Evolutionary conservation across 2,797 vertebrate species (phyloP).

Genomic region (Poeciliopsis gracilis): DNA sequence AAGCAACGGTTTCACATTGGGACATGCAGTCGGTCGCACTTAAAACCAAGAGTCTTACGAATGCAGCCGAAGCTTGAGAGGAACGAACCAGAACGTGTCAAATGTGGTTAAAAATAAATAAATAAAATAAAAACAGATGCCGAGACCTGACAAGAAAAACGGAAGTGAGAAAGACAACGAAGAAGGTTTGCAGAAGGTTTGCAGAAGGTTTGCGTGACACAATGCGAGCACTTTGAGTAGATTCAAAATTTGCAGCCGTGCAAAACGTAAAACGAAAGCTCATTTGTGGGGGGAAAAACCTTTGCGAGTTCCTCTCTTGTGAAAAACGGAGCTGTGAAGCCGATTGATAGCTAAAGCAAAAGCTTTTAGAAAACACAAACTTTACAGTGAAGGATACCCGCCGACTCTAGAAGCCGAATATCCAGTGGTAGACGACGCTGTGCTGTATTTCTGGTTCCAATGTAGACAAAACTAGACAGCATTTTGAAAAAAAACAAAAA

Average conservation of each 20-base stretch:
- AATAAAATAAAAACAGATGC: neutral
- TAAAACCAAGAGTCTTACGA: neutral
- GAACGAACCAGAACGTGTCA: neutral
- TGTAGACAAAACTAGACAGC: conserved; percentile 12
- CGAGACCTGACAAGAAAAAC: neutral
- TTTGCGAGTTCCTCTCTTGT: conserved; percentile 1
- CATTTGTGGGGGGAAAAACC: neutral
- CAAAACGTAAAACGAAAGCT: too few relatives aligned
- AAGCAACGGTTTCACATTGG: neutral
- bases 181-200: neutral
- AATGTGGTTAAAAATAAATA: neutral
- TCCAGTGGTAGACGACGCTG: conserved; percentile 43
- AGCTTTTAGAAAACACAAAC: conserved; percentile 8
- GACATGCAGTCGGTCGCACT: neutral
- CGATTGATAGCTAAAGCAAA: conserved; percentile 50
- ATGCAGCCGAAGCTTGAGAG: neutral
- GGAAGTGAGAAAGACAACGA: neutral
- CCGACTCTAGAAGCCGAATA: conserved; percentile 32
- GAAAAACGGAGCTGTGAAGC: conserved; percentile 63
- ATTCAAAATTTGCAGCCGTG: too few relatives aligned
- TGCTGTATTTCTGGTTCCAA: conserved; percentile 33
- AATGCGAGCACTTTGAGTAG: too few relatives aligned
- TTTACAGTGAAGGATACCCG: conserved; percentile 9
- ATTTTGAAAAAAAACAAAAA: neutral
- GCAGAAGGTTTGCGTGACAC: neutral